Evolutionary conservation across 92 coral and sea anemone species (phyloP).

Genomic region (Phenganax marumi): DNA sequence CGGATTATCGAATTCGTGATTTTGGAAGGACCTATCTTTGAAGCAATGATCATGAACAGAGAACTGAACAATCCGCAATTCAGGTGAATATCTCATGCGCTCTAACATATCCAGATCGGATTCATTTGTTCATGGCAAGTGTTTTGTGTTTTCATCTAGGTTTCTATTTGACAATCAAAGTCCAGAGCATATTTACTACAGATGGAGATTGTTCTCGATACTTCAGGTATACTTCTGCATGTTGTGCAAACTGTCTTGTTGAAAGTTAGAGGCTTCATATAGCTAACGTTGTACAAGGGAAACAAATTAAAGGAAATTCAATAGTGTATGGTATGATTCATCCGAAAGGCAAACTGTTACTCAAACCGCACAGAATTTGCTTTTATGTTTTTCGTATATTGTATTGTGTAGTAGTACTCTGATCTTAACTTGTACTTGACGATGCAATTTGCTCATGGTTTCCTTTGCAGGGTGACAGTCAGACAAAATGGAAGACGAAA

Average conservation of each 20-base stretch:
- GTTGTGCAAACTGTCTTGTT: not conserved
- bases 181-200: constrained; percentile 83
- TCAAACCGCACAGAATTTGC: too few relatives aligned
- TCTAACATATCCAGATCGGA: not conserved
- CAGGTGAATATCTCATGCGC: constrained; percentile 51
- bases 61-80: constrained; percentile 87
- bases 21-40: constrained; percentile 99
- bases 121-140: not conserved
- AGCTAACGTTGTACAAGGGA: too few relatives aligned
- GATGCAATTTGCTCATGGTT: not conserved
- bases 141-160: constrained; percentile 41
- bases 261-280: not conserved
- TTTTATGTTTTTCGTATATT: too few relatives aligned
- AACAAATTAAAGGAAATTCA: too few relatives aligned
- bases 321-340: not conserved
- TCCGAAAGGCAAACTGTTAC: not conserved
- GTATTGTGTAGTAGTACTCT: not conserved
- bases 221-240: constrained; percentile 66
- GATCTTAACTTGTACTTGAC: constrained; percentile 1
- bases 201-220: constrained; percentile 92
- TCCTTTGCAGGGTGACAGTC: constrained; percentile 80
- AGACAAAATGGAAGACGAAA: constrained; percentile 88
- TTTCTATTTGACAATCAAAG: constrained; percentile 95
- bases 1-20: constrained; percentile 97
- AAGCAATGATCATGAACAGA: constrained; percentile 99